phyloP scores from a whole-genome alignment of 2,113 vertebrate genomes.

The Narcine bancroftii region DNA sequence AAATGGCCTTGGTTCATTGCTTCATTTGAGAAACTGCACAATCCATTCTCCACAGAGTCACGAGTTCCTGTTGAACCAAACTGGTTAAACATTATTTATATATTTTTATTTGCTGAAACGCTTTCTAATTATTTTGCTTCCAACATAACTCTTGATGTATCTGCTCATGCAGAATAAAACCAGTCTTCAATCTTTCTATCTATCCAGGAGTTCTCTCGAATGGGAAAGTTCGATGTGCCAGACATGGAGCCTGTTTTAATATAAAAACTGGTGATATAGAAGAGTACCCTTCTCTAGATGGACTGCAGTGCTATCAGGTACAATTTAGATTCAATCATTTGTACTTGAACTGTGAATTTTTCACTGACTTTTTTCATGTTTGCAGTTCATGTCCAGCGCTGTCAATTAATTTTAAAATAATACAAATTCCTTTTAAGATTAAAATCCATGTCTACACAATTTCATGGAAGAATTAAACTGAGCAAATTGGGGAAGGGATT shows the following conservation, averaged over 20 bases:
- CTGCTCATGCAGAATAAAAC: not conserved
- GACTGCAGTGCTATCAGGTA: constrained; percentile 55
- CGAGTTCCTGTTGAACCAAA: not conserved
- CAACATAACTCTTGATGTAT: not conserved
- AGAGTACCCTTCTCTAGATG: constrained; percentile 75
- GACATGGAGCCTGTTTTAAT: constrained; percentile 77
- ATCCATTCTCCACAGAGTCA: not conserved
- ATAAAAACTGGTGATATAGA: constrained; percentile 76
- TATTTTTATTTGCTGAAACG: not conserved
- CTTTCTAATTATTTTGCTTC: not conserved
- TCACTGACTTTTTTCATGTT: not conserved
- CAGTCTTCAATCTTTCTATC: constrained; percentile 18
- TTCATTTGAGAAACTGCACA: not conserved
- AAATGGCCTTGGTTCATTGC: not conserved
- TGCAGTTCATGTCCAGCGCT: not conserved
- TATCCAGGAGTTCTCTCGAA: constrained; percentile 61
- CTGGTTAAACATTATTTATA: not conserved
- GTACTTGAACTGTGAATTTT: not conserved
- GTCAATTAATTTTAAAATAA: not conserved
- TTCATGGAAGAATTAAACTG: not conserved
- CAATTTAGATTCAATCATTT: constrained; percentile 3
- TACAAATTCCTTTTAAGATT: not conserved
- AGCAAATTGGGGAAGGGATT: not conserved
- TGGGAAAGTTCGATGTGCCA: constrained; percentile 70
- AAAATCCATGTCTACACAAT: not conserved